Base-by-base conservation (phyloP, 2,113 vertebrate species). In the Jaculus jaculus region DNA sequence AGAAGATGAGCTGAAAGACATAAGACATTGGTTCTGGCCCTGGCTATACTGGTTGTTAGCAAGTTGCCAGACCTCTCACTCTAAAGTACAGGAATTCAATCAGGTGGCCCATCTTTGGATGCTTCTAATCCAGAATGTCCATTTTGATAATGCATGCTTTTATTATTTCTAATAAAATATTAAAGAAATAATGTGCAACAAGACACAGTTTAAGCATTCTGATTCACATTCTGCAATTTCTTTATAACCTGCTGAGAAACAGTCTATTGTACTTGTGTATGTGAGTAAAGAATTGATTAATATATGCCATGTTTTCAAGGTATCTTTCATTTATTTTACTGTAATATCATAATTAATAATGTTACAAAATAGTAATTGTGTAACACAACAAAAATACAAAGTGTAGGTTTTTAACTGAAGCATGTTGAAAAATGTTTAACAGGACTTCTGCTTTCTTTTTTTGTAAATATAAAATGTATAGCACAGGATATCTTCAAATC, bases 271-370 rank as follows among this genome's bases (percentile, higher is more conserved):
- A 32, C 34, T 93, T 78, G n/a, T 42, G 30, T 34, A 68, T 10
- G 60, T 51, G 30, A 93, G 42, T 86, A 80, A 92, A 94, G 83
- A 86, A 60, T 42, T 80, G 34, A 80, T 83, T 61, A 72, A n/a
- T 73, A 39, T 86, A 81, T 75, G 78, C 28, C 17, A 90, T 66
- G 6, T 28, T 18, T 51, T 80, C 61, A 75, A 58, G 47, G 16
- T 65, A 18, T 23, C 32, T 42, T 86, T 81, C 21, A 47, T 34
- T 66, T 79, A 30, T 61, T 28, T 93, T 54, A 58, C 54, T 83
- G 60, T 65, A 85, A 92, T 58, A 26, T 5, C 6, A 13, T 93
- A 82, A 61, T 30, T 82, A 71, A 83, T 73, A 91, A 68, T 89
- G 58, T 66, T 82, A 61, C 1, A 75, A 78, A 92, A 91, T 47